phyloP scores from a whole-genome alignment of 2,888 invertebrate species.

The Lydus trimaculatus region DNA sequence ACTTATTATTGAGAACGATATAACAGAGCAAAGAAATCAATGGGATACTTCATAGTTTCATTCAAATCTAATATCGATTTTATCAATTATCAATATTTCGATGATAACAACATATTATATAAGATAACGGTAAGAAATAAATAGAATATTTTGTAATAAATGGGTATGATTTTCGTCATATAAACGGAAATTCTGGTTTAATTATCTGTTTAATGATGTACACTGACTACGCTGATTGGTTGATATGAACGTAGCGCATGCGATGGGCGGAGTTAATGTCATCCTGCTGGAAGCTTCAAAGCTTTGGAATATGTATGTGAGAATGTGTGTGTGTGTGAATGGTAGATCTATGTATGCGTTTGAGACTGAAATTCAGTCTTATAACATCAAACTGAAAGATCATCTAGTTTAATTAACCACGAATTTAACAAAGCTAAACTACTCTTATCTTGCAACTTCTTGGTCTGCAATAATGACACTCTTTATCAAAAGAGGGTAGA shows the following conservation, averaged over 20 bases:
- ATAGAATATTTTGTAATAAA: not conserved
- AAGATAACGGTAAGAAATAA: not conserved
- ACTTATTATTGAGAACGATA: not conserved
- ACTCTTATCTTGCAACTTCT: not conserved
- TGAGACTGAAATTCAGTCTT: conserved; percentile 29
- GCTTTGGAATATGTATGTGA: conserved; percentile 7
- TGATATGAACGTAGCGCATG: conserved; percentile 33
- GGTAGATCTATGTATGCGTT: not conserved
- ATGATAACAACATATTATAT: not conserved
- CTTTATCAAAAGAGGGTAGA: not conserved
- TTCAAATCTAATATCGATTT: not conserved
- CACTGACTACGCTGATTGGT: conserved; percentile 30
- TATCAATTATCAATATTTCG: not conserved
- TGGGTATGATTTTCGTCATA: not conserved
- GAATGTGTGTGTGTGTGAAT: not conserved
- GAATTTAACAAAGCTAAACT: conserved; percentile 20
- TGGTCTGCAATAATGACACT: not conserved
- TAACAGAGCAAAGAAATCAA: not conserved
- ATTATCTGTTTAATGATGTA: conserved; percentile 23
- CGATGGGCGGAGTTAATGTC: conserved; percentile 38
- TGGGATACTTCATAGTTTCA: not conserved
- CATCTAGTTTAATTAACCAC: conserved; percentile 14
- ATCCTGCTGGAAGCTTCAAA: conserved; percentile 35
- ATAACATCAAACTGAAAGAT: conserved; percentile 20
- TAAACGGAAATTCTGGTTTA: conserved; percentile 1